Evolutionary conservation across 2,797 vertebrate genomes (phyloP).

Genomic region (Thamnophis elegans): DNA sequence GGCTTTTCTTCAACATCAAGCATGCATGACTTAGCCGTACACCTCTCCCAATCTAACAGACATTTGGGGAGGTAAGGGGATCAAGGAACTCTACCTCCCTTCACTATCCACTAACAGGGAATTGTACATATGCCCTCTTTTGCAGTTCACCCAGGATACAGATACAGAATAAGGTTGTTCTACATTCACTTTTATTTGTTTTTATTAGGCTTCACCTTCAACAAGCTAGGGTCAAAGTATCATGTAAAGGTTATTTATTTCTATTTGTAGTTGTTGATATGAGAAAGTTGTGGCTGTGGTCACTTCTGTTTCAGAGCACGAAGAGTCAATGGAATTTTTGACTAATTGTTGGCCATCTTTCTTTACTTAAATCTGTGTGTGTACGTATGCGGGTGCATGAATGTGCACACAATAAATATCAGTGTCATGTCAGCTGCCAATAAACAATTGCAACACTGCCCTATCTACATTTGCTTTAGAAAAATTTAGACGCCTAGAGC

Average conservation of each 20-base stretch:
- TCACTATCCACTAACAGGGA: constrained; percentile 31
- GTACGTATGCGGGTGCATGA: background rate
- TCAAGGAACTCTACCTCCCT: constrained; percentile 32
- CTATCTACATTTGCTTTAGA: background rate
- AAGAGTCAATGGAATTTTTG: background rate
- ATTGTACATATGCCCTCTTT: constrained; percentile 20
- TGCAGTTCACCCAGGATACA: constrained; percentile 23
- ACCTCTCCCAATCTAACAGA: constrained; percentile 44
- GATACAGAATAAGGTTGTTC: constrained; percentile 39
- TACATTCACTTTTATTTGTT: constrained; percentile 20
- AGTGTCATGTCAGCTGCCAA: background rate
- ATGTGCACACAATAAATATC: background rate
- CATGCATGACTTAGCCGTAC: constrained; percentile 42
- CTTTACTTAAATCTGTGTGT: background rate
- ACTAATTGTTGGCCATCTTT: background rate
- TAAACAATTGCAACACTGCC: background rate
- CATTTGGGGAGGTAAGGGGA: constrained; percentile 28
- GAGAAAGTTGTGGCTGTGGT: constrained; percentile 24
- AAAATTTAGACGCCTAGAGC: background rate
- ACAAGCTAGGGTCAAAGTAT: constrained; percentile 31
- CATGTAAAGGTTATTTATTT: constrained; percentile 32
- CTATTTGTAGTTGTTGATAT: constrained; percentile 33
- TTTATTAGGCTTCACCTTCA: constrained; percentile 40
- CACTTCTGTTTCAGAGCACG: constrained; percentile 27
- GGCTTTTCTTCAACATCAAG: constrained; percentile 49